These are phyloP conservation scores for Notarius quadriscutis DNA, from an alignment of 2,113 vertebrate genomes.

Conservation along the genomic window DNA sequence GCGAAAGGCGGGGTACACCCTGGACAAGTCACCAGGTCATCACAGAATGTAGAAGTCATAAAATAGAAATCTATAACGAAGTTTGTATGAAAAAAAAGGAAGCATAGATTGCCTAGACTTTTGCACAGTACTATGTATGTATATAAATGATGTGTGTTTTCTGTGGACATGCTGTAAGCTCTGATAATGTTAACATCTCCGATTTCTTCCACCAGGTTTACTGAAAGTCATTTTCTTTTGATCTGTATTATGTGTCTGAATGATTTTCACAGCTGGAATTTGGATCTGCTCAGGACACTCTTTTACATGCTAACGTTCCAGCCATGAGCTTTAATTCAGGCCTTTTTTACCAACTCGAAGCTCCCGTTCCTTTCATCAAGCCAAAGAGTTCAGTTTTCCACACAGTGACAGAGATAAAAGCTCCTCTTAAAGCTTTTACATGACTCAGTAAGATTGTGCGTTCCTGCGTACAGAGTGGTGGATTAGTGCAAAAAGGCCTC, in stretches of 20 bases:
- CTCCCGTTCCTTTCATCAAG: background rate
- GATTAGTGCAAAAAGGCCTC: background rate
- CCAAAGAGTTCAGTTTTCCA: background rate
- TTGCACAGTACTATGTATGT: too few relatives aligned
- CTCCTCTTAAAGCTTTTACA: slow-evolving; percentile 29
- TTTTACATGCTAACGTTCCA: background rate
- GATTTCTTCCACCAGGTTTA: background rate
- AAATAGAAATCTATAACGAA: too few relatives aligned
- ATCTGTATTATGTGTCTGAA: background rate
- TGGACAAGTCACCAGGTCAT: too few relatives aligned
- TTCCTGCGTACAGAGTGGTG: background rate
- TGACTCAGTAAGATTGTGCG: background rate
- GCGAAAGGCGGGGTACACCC: too few relatives aligned
- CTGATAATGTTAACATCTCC: background rate
- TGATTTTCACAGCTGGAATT: background rate
- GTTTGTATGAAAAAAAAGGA: too few relatives aligned
- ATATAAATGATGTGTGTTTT: background rate
- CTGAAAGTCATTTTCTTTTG: background rate
- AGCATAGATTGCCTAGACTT: too few relatives aligned
- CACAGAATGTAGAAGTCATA: too few relatives aligned
- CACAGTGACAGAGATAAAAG: background rate
- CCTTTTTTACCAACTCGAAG: background rate
- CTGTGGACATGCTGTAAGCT: background rate
- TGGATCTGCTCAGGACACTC: background rate
- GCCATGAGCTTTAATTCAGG: background rate